A percentile compares a stretch with the other conserved stretches of the same genome.
Conservation (phyloP, 23 tunicate species). For the Trididemnum clinides region DNA sequence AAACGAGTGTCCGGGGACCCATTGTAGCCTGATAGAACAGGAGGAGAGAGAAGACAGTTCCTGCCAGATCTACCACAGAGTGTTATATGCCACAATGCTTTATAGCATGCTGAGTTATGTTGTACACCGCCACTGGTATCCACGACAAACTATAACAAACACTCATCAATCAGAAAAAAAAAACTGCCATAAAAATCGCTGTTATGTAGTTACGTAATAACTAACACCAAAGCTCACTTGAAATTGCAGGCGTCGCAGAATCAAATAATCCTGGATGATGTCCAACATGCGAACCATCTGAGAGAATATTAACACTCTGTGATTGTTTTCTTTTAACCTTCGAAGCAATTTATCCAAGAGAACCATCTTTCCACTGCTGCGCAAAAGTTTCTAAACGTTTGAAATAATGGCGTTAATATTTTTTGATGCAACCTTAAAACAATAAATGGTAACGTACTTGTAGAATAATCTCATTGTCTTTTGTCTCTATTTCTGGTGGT, state of each 20-base stretch:
- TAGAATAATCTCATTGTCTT: slow-evolving; percentile 19
- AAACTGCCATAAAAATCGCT: too few species aligned
- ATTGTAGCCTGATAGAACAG: too few species aligned
- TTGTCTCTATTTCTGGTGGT: slow-evolving; percentile 49
- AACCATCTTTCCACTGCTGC: slow-evolving; percentile 96
- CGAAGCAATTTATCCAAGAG: slow-evolving; percentile 88
- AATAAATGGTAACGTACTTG: slow-evolving; percentile 40
- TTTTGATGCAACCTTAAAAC: not conserved
- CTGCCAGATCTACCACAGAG: too few species aligned
- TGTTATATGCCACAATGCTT: too few species aligned
- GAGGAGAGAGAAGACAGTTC: too few species aligned
- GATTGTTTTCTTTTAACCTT: slow-evolving; percentile 80
- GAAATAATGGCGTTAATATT: not conserved
- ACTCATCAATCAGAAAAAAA: too few species aligned
- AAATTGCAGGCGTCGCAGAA: slow-evolving; percentile 68
- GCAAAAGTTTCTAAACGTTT: slow-evolving; percentile 55
- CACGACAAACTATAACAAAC: too few species aligned
- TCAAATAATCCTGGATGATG: slow-evolving; percentile 92
- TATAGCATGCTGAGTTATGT: too few species aligned
- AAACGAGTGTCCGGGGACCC: too few species aligned
- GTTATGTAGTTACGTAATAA: too few species aligned
- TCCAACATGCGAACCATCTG: slow-evolving; percentile 99
- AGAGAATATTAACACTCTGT: slow-evolving; percentile 97
- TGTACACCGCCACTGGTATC: too few species aligned
- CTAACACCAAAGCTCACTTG: slow-evolving; percentile 66